phyloP scores from a whole-genome alignment of 2,113 vertebrate species.

The Bagarius yarrelli region DNA sequence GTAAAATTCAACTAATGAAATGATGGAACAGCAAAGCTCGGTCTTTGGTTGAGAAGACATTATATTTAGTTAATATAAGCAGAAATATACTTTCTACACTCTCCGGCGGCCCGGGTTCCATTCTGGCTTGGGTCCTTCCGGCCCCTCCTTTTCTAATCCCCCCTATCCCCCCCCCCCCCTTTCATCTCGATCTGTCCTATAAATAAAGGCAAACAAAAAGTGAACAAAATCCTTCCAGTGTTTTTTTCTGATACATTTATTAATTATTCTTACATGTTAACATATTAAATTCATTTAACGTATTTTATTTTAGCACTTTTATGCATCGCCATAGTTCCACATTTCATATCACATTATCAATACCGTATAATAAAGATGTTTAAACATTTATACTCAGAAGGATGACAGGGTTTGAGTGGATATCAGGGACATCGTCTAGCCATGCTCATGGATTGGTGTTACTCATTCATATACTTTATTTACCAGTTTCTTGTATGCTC shows the following conservation, averaged over 20 bases:
- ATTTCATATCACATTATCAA: conserved; percentile 55
- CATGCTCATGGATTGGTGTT: conserved; percentile 27
- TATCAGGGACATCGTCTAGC: conserved; percentile 26
- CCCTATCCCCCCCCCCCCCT: too few species aligned
- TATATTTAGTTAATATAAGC: too few species aligned
- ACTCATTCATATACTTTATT: conserved; percentile 15
- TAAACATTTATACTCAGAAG: conserved; percentile 64
- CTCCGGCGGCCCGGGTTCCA: too few species aligned
- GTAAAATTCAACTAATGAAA: too few species aligned
- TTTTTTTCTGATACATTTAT: conserved; percentile 57
- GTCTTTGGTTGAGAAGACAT: too few species aligned
- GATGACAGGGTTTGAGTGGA: conserved; percentile 38
- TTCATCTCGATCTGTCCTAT: too few species aligned
- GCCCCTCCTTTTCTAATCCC: too few species aligned
- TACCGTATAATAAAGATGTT: conserved; percentile 59
- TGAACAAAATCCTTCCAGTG: not conserved
- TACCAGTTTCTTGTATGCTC: conserved; percentile 1
- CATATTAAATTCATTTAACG: conserved; percentile 59
- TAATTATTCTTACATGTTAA: conserved; percentile 65
- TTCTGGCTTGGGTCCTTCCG: too few species aligned
- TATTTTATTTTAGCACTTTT: conserved; percentile 37
- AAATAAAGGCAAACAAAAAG: too few species aligned
- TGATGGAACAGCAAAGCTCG: too few species aligned
- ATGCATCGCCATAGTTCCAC: conserved; percentile 58
- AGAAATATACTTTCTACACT: too few species aligned